Conservation (phyloP, 2,797 vertebrate species). For the Malurus leucopterus region DNA sequence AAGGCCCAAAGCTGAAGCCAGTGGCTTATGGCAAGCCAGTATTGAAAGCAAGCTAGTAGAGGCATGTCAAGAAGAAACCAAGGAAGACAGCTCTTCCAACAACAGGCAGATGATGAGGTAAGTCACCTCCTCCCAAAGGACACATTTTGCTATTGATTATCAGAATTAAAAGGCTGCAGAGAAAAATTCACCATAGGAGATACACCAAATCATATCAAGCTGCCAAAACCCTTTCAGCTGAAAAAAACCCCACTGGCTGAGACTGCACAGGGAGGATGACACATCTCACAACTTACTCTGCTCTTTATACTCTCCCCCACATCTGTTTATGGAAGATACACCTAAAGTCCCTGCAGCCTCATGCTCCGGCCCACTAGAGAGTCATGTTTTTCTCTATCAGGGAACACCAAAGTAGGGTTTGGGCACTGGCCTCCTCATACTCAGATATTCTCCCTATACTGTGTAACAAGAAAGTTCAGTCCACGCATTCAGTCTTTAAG, state of each 20-base stretch:
- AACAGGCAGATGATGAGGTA: background rate
- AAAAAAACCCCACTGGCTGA: fast-evolving
- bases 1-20: background rate
- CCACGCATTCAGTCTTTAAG: fast-evolving
- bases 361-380: too few relatives aligned
- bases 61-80: background rate
- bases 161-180: background rate
- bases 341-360: background rate
- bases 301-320: background rate
- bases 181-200: background rate
- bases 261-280: background rate
- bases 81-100: background rate
- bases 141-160: fast-evolving
- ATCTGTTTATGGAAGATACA: background rate
- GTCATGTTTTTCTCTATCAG: background rate
- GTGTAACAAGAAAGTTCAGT: background rate
- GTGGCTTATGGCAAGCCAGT: background rate
- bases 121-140: background rate
- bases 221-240: background rate
- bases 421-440: background rate
- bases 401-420: background rate
- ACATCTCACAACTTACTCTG: background rate
- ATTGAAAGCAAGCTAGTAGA: background rate
- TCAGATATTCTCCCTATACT: background rate
- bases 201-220: background rate